A percentile compares a stretch with the other conserved stretches of the same genome.
Conservation (phyloP, 2,113 vertebrate species). For the Cephalopholis sonnerati region DNA sequence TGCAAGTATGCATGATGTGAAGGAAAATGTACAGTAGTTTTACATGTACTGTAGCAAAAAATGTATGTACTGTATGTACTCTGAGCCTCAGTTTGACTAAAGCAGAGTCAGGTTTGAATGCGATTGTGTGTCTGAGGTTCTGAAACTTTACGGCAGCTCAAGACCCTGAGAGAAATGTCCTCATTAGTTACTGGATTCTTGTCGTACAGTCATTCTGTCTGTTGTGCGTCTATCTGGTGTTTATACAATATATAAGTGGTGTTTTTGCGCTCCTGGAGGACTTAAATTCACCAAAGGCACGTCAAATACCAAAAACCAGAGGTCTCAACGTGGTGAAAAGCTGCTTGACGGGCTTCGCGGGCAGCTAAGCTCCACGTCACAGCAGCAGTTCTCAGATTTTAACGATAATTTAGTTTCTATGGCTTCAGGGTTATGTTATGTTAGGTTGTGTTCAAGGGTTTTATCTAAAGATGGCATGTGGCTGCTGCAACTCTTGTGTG, state of each 20-base stretch:
- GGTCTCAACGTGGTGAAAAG: not conserved
- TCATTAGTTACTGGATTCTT: conserved; percentile 6
- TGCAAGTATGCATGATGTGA: not conserved
- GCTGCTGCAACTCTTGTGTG: conserved; percentile 22
- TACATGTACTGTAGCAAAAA: not conserved
- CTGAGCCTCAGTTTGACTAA: not conserved
- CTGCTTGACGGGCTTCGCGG: not conserved
- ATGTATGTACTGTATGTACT: not conserved
- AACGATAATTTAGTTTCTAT: conserved; percentile 25
- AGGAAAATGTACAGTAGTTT: not conserved
- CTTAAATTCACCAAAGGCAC: conserved; percentile 49
- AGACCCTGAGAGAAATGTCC: conserved; percentile 62
- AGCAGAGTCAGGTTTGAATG: not conserved
- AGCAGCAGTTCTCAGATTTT: conserved; percentile 12
- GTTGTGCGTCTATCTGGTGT: conserved; percentile 26
- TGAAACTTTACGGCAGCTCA: conserved; percentile 29
- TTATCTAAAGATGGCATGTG: conserved; percentile 7
- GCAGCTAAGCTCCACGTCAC: not conserved
- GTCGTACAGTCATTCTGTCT: conserved; percentile 35
- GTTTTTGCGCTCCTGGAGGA: conserved; percentile 1
- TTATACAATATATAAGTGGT: not conserved
- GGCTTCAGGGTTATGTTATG: conserved; percentile 43
- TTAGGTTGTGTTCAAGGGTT: not conserved
- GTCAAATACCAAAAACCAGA: conserved; percentile 27
- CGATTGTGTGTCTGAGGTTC: conserved; percentile 17